Evolutionary conservation across 2,888 invertebrate genomes (phyloP), one percentile per base, ranked within the genome.

Genomic region (Ormyrus labotus): DNA sequence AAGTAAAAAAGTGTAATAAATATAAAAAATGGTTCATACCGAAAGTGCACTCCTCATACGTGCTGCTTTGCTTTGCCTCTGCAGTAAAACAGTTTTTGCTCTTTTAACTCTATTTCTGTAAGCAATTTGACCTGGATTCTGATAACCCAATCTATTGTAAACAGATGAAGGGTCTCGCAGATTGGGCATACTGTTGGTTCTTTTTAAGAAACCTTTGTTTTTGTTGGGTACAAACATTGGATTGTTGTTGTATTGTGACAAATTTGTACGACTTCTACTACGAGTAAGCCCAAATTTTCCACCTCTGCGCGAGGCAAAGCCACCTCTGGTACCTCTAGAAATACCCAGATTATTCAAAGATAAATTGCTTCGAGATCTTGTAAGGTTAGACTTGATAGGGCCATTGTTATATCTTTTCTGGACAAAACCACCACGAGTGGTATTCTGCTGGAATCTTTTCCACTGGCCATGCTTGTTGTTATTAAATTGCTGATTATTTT

Each of bases 81-180:
- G 90, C 8, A 89, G 79, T 7, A 90, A 75, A 45, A 90, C 82
- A 81, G 89, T 90, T 50, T 90, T 90, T 1, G 89, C 89, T 61
- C 89, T 85, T 80, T 90, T 90, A 47, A 90, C 88, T 60, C 89
- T 88, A 83, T 90, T 90, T 77, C 90, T 85, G 78, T 90, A 90
- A 60, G 90, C 90, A 58, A 90, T 85, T 78, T 90, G 90, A 47
- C 88, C 88, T 19, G 90, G 89, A 78, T 87, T 90, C 64, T 90
- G 90, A 72, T 90, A 90, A 19, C 90, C 90, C 77, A 90, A 77
- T 57, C 90, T 86, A 84, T 87, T 90, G 71, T 90, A 87, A 60
- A 90, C 90, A 2, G 90, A 90, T 5, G 87, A 88, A 0, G 90
- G 90, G 83, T 90, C 90, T 51, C 88, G 84, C 6, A 90, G 77